Evolutionary conservation across 2,113 vertebrate species (phyloP).

Genomic region (Laticauda colubrina): DNA sequence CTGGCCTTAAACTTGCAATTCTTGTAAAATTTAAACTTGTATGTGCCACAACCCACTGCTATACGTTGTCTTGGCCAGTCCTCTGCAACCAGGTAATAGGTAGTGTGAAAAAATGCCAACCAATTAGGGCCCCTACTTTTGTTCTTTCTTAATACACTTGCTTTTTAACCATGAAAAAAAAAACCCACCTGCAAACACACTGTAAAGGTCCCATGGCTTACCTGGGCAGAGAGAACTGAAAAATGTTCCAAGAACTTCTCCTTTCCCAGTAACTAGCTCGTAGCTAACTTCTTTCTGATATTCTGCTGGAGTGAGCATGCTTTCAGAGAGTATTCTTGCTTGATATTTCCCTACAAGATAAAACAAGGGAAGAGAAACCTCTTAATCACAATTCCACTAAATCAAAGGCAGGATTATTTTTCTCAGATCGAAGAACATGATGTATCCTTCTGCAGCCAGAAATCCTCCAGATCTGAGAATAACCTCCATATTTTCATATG

Average conservation of each 20-base stretch:
- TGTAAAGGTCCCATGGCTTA: constrained; percentile 39
- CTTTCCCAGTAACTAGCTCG: constrained; percentile 85
- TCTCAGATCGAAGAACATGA: no score
- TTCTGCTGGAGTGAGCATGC: constrained; percentile 83
- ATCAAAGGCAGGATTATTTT: not conserved
- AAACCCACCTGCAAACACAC: not conserved
- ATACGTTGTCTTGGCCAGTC: not conserved
- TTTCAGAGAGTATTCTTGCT: constrained; percentile 88
- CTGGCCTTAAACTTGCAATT: not conserved
- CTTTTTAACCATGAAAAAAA: not conserved
- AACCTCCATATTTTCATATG: not conserved
- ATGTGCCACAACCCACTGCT: not conserved
- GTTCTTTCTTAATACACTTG: not conserved
- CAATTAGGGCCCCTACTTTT: not conserved
- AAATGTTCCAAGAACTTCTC: constrained; percentile 83
- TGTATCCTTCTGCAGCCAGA: not conserved
- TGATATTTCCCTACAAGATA: constrained; percentile 85
- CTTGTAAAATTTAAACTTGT: not conserved
- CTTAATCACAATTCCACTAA: not conserved
- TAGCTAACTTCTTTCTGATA: constrained; percentile 86
- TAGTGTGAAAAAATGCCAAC: not conserved
- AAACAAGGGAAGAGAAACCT: constrained; percentile 23
- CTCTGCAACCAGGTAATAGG: not conserved
- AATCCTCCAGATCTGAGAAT: not conserved
- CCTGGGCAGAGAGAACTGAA: constrained; percentile 90